These are phyloP conservation scores for Lasioglossum malachurum DNA, from an alignment of 2,888 invertebrate species.

Conservation along the genomic window DNA sequence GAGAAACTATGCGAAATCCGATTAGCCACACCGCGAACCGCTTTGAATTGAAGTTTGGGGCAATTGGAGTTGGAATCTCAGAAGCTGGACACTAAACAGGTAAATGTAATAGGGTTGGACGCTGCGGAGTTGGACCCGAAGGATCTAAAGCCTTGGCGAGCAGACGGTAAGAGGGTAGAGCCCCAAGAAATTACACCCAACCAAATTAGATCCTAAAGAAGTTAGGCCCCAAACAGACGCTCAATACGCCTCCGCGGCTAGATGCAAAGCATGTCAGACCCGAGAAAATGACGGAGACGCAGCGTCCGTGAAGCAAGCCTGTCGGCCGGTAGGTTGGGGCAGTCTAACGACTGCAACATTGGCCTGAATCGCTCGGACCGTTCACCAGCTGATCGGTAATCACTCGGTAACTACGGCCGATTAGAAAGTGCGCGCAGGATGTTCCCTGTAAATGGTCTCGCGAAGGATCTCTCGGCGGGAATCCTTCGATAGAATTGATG, in stretches of 20 bases:
- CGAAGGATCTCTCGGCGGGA: not conserved
- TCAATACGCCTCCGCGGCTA: not conserved
- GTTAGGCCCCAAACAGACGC: not conserved
- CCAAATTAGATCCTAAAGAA: not conserved
- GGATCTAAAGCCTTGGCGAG: not conserved
- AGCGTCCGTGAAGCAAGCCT: not conserved
- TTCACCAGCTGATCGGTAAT: conserved; percentile 69
- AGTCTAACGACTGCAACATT: conserved; percentile 57
- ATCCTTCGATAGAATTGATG: conserved; percentile 3
- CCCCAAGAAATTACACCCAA: not conserved
- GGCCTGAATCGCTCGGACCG: conserved; percentile 67
- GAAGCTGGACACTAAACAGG: not conserved
- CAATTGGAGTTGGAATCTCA: not conserved
- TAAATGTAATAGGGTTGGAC: too few relatives aligned
- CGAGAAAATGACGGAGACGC: not conserved
- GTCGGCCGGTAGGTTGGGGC: conserved; percentile 25
- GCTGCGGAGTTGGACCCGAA: not conserved
- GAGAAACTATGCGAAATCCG: not conserved
- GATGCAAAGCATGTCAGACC: not conserved
- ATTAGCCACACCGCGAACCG: not conserved
- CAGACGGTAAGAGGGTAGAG: too few relatives aligned
- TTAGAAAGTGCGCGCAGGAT: conserved; percentile 46
- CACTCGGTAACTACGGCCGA: conserved; percentile 41
- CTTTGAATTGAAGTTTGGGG: not conserved
- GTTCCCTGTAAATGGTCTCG: not conserved